A percentile compares a stretch with the other conserved stretches of the same genome.
These are phyloP conservation scores for Apis laboriosa DNA, from an alignment of 1,140 invertebrate species.

Conservation along the genomic window DNA sequence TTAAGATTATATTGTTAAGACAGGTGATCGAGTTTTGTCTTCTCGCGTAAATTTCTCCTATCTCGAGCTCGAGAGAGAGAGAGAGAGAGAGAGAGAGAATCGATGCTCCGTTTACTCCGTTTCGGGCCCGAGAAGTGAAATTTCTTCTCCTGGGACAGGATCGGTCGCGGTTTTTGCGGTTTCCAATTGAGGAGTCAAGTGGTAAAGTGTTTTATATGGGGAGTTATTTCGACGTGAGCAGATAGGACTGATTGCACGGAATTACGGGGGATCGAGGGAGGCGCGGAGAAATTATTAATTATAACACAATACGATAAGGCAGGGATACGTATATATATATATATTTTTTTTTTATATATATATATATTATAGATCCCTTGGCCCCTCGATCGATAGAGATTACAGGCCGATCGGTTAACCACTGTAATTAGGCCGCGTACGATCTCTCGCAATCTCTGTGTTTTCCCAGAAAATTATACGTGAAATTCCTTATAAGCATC, in stretches of 20 bases:
- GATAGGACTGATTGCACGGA: constrained; percentile 1
- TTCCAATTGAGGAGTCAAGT: constrained; percentile 31
- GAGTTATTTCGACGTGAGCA: neutral
- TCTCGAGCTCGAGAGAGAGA: constrained; percentile 8
- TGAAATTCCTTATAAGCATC: constrained; percentile 18
- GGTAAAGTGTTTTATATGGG: constrained; percentile 21
- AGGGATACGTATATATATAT: too few species aligned
- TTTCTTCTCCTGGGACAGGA: constrained; percentile 4
- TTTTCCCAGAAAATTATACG: constrained; percentile 28
- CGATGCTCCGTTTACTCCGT: neutral
- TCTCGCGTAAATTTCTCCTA: neutral
- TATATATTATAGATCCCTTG: neutral
- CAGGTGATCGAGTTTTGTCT: too few species aligned
- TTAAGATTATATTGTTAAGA: too few species aligned
- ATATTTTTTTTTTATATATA: too few species aligned
- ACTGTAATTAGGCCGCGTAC: constrained; percentile 14
- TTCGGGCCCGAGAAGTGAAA: constrained; percentile 24
- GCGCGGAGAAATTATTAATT: constrained; percentile 38
- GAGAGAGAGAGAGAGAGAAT: neutral
- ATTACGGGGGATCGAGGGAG: neutral
- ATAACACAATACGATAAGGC: constrained; percentile 6
- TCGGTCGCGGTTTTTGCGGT: constrained; percentile 36
- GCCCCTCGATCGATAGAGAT: constrained; percentile 25
- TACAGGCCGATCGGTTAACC: constrained; percentile 10
- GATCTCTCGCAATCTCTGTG: neutral